phyloP scores from a whole-genome alignment of 1,140 invertebrate genomes.

The Phortica variegata region DNA sequence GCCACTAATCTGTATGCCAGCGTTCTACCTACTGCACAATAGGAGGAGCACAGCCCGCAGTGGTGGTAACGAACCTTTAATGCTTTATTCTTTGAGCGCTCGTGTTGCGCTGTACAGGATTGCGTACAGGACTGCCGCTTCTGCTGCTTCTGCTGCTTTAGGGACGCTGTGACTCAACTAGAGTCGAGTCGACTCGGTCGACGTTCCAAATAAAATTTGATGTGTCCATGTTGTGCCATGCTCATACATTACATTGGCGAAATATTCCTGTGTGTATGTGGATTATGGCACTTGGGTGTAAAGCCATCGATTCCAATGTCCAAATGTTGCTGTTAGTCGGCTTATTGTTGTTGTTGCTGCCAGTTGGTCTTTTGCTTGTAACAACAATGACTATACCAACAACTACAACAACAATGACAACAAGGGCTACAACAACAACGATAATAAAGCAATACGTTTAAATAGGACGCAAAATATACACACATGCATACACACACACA shows the following conservation, averaged over 20 bases:
- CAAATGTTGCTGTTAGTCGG: constrained; percentile 31
- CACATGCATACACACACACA: constrained; percentile 11
- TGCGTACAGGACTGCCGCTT: constrained; percentile 19
- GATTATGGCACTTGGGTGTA: constrained; percentile 58
- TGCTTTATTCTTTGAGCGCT: no score
- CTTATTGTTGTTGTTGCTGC: constrained; percentile 22
- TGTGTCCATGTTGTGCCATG: constrained; percentile 51
- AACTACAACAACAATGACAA: no score
- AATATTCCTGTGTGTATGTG: constrained; percentile 51
- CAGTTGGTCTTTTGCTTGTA: neutral
- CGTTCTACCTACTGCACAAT: no score
- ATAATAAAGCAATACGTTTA: constrained; percentile 52
- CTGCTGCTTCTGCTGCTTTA: constrained; percentile 21
- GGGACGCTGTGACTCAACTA: constrained; percentile 10
- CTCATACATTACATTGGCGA: constrained; percentile 15
- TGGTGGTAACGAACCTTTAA: no score
- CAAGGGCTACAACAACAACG: no score
- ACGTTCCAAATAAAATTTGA: constrained; percentile 44
- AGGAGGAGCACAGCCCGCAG: no score
- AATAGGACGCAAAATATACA: constrained; percentile 39
- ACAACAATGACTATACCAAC: constrained; percentile 18
- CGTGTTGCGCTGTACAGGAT: no score
- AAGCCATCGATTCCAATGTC: constrained; percentile 47
- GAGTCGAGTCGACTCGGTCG: no score
- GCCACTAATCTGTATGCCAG: no score